Conservation (phyloP, 2,113 vertebrate species). For the Butorides virescens region DNA sequence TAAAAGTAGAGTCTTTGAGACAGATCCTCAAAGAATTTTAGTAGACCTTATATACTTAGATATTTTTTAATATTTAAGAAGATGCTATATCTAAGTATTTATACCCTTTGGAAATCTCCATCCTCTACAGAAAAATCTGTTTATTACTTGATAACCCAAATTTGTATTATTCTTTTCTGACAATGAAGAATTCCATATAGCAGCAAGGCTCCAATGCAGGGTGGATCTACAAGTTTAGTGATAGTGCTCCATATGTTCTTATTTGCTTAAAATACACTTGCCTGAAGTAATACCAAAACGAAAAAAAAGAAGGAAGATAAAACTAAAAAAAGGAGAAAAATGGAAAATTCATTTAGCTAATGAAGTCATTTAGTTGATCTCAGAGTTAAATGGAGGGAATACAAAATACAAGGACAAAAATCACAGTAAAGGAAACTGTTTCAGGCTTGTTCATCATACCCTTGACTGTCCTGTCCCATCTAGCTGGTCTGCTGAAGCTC, state of each 20-base stretch:
- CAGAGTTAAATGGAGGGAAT: background rate
- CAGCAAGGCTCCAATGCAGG: background rate
- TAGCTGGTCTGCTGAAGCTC: background rate
- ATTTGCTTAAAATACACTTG: background rate
- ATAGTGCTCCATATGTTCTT: background rate
- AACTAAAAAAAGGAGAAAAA: background rate
- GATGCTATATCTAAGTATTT: background rate
- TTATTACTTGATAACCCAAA: background rate
- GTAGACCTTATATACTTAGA: background rate
- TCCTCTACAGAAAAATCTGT: background rate
- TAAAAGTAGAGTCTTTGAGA: background rate
- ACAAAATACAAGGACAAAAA: background rate
- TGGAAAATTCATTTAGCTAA: background rate
- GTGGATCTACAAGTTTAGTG: background rate
- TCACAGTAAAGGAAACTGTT: background rate
- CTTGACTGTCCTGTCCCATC: background rate
- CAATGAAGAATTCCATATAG: background rate
- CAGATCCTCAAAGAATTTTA: background rate
- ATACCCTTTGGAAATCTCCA: background rate
- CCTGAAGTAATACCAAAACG: background rate
- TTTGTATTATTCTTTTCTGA: background rate
- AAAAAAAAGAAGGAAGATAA: background rate
- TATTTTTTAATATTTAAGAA: background rate
- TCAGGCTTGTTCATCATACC: background rate
- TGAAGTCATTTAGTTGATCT: background rate